Percentiles rank a stretch among this genome's conserved stretches.
Evolutionary conservation across 2,113 vertebrate species (phyloP).

Genomic region (Poeciliopsis retropinna): DNA sequence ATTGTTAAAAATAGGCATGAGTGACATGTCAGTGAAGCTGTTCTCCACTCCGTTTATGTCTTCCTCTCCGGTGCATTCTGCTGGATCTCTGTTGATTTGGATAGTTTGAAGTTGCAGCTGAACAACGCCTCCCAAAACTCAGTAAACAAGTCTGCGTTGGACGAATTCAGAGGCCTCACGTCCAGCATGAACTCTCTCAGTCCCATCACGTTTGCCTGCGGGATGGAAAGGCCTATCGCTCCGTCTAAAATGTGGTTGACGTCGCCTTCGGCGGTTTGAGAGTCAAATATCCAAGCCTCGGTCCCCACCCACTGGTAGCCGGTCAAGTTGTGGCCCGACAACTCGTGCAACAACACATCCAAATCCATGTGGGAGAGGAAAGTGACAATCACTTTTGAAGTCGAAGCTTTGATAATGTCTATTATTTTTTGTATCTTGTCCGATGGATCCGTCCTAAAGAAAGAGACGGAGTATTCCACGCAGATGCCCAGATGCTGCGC

Average conservation of each 20-base stretch:
- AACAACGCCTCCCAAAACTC: slow-evolving; percentile 77
- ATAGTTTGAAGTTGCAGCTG: slow-evolving; percentile 55
- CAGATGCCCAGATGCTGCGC: slow-evolving; percentile 69
- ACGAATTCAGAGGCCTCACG: slow-evolving; percentile 58
- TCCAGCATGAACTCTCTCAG: slow-evolving; percentile 74
- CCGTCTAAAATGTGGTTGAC: slow-evolving; percentile 69
- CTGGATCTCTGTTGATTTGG: background rate
- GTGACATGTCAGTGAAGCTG: slow-evolving; percentile 77
- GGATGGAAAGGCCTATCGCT: slow-evolving; percentile 76
- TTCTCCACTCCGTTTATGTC: slow-evolving; percentile 62
- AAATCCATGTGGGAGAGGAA: slow-evolving; percentile 72
- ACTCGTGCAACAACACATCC: slow-evolving; percentile 56
- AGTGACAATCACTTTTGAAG: slow-evolving; percentile 71
- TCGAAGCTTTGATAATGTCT: slow-evolving; percentile 68
- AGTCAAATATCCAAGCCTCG: slow-evolving; percentile 78
- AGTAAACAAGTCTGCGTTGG: slow-evolving; percentile 61
- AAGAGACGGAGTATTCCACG: slow-evolving; percentile 14
- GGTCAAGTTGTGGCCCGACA: slow-evolving; percentile 71
- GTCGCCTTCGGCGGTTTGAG: slow-evolving; percentile 57
- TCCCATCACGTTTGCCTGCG: slow-evolving; percentile 66
- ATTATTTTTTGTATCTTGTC: slow-evolving; percentile 65
- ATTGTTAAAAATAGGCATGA: slow-evolving; percentile 76
- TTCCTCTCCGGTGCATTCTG: slow-evolving; percentile 70
- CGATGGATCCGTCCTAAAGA: slow-evolving; percentile 67
- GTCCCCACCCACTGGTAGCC: slow-evolving; percentile 81